Conservation (phyloP, 2,888 invertebrate species). For the Hofmannophila pseudospretella region DNA sequence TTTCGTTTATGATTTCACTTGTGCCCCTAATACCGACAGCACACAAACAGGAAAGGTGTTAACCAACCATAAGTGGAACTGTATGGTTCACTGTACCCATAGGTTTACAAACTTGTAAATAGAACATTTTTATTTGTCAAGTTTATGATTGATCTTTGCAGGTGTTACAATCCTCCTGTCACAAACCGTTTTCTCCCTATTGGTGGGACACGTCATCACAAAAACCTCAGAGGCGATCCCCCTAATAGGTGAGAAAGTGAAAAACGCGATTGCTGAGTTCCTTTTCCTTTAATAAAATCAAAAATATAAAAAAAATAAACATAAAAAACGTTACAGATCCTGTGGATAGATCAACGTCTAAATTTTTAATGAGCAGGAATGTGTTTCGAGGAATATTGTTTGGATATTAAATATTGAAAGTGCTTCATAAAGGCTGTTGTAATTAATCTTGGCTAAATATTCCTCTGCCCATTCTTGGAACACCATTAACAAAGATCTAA, state of each 20-base stretch:
- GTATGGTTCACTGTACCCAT: constrained; percentile 26
- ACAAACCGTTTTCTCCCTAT: constrained; percentile 99
- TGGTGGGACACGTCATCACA: constrained; percentile 99
- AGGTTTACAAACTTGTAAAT: constrained; percentile 36
- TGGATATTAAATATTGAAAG: constrained; percentile 6
- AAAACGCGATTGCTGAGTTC: constrained; percentile 34
- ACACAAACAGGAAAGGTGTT: constrained; percentile 57
- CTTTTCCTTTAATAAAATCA: constrained; percentile 16
- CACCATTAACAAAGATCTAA: constrained; percentile 55
- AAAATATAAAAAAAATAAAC: constrained; percentile 23
- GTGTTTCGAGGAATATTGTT: constrained; percentile 56
- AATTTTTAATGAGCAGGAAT: constrained; percentile 30
- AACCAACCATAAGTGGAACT: constrained; percentile 21
- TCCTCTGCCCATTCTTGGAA: constrained; percentile 57
- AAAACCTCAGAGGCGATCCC: constrained; percentile 99
- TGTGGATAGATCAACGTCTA: constrained; percentile 38
- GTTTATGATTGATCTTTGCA: constrained; percentile 85
- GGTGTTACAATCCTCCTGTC: constrained; percentile 99
- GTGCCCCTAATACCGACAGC: constrained; percentile 69
- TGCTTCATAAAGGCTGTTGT: neutral
- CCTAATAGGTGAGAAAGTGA: constrained; percentile 90
- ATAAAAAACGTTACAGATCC: constrained; percentile 28
- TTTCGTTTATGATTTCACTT: constrained; percentile 71
- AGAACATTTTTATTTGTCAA: constrained; percentile 53
- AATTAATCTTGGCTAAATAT: constrained; percentile 35